phyloP scores from a whole-genome alignment of 1,140 invertebrate species.

The Trichoplusia ni region DNA sequence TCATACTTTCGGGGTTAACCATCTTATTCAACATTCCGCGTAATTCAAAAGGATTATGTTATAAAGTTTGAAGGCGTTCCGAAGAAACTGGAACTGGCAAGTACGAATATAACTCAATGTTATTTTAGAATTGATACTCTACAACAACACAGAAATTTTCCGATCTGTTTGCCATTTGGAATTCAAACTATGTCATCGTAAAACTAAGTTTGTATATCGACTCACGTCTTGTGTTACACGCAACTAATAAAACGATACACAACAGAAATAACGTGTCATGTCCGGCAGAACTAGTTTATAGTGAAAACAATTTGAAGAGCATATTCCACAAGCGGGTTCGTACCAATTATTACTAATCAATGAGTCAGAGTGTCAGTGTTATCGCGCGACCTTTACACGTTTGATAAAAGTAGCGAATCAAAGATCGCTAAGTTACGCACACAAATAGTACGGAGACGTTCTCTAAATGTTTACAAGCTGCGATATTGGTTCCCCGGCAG shows the following conservation, averaged over 20 bases:
- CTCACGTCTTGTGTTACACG: background rate
- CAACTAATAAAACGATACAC: conserved; percentile 4
- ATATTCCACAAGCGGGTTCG: background rate
- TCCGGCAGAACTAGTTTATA: background rate
- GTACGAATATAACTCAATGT: conserved; percentile 19
- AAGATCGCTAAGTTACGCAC: background rate
- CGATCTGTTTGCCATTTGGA: background rate
- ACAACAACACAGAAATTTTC: conserved; percentile 17
- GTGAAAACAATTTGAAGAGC: background rate
- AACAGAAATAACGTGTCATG: background rate
- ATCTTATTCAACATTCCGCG: conserved; percentile 12
- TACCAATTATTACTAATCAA: background rate
- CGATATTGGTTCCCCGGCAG: background rate
- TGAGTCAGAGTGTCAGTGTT: background rate
- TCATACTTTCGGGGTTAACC: background rate
- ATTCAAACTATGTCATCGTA: conserved; percentile 4
- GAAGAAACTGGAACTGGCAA: conserved; percentile 3
- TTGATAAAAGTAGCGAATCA: conserved; percentile 5
- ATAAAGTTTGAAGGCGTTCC: conserved; percentile 21
- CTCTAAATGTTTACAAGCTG: background rate
- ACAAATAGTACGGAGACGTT: background rate
- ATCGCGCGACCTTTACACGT: background rate
- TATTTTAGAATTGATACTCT: conserved; percentile 11
- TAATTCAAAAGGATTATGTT: conserved; percentile 14
- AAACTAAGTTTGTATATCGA: background rate